Evolutionary conservation across 2,113 vertebrate genomes (phyloP), one percentile per base, ranked within the genome.

Genomic region (Peromyscus polionotus): DNA sequence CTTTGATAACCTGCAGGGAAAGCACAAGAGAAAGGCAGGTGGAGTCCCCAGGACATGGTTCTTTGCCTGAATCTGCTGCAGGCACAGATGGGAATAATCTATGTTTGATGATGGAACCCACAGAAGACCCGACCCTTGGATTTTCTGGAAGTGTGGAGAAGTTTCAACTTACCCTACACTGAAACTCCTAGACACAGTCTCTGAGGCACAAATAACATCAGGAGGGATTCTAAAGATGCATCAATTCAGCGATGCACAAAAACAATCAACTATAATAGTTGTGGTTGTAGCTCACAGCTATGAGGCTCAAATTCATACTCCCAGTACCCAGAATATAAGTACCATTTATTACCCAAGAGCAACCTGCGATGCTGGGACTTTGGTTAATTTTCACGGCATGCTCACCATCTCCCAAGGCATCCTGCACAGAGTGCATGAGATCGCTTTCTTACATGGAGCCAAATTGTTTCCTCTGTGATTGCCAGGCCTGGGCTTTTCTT

Each of bases 101-200:
- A 11, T 13, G 31, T 48, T 42, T 61, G 75, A 84, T 19, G 54
- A 20, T 33, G 22, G 72, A 65, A 2, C 59, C 33, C 31, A 79
- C 5, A 0, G 26, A 26, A 63, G 14, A 42, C 39, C 16, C 16
- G 42, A 28, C 9, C 0, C 70, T 17, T 45, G 65, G 10, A 20
- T 39, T 48, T 33, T 33, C 51, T 48, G 57, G 19, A 39, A 48
- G 57, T 24, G 14, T 42, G 19, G 22, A 31, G 76, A 19, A 63
- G 4, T 54, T 33, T 26, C 48, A 5, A 0, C 1, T 5, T 13
- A 24, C 28, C 68, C 24, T 26, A 10, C 1, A 4, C 3, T 28
- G n/a, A 39, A 33, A n/a, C 7, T 84, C n/a, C 42, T 75, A 5
- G 0, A 2, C 3, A 9, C 0, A 4, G 39, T 54, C 33, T n/a